Evolutionary conservation across 2,113 vertebrate genomes (phyloP), one percentile per base, ranked within the genome.

Genomic region (Nycticebus coucang): DNA sequence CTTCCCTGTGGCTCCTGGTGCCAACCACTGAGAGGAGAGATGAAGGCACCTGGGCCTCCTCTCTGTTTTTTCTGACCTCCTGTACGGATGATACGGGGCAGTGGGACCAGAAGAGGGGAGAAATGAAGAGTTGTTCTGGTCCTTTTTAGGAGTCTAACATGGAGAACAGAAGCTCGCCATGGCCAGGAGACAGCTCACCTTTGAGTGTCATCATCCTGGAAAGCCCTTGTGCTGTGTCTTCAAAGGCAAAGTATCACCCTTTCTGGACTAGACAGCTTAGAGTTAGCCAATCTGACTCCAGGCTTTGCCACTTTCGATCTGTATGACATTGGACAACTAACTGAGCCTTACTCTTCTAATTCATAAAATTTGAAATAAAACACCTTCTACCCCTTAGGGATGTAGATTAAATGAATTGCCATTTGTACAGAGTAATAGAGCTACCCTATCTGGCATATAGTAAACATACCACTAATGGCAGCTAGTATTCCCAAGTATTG

Each of bases 381-480:
- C 24, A 68, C n/a, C 91, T 86, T 35, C 18, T 91, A 33, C 57
- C 60, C 9, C 22, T 85, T 22, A 22, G 17, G 41, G 21, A 35
- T 9, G 22, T 69, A 60, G 30, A 88, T 6, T n/a, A 55, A 84
- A 74, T 80, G 59, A 69, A 59, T 14, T 66, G 18, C 7, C 55
- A 12, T 83, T 53, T 82, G 55, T 10, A 37, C 14, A 28, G 66
- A 4, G 11, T 22, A 60, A 18, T 35, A 68, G 68, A 33, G 21
- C 2, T 7, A 41, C 15, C 5, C 1, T 10, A 3, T 30, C 0
- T 33, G 45, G 35, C 3, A 22, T 21, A 1, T 0, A 45, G 15
- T 19, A 28, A 68, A 6, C 13, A 26, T 8, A 33, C 55, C 50
- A 24, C 15, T 21, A 50, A 5, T 35, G 66, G 41, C 26, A 19